Evolutionary conservation across 2,797 vertebrate genomes (phyloP).

Genomic region (Heliangelus exortis): DNA sequence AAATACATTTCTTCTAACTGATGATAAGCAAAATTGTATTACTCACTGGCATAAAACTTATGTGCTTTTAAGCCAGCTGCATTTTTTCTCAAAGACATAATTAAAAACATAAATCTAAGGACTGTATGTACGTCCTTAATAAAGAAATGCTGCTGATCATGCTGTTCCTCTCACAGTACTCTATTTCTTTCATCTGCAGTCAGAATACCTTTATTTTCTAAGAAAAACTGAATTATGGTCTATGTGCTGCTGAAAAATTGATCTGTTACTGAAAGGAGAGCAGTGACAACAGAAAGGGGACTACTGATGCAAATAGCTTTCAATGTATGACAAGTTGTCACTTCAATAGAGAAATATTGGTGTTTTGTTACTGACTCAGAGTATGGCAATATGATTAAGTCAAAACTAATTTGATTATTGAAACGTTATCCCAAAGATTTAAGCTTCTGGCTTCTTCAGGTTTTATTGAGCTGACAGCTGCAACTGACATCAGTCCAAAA

Average conservation of each 20-base stretch:
- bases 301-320: not conserved
- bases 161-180: not conserved
- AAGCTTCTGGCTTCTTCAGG: not conserved
- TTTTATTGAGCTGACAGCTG: not conserved
- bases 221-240: not conserved
- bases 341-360: not conserved
- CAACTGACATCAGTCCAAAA: not conserved
- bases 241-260: not conserved
- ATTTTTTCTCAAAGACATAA: not conserved
- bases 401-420: not conserved
- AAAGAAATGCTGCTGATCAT: not conserved
- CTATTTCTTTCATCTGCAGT: constrained; percentile 1
- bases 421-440: not conserved
- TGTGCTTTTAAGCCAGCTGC: not conserved
- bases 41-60: not conserved
- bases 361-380: rapidly evolving
- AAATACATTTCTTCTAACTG: not conserved
- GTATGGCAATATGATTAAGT: rapidly evolving
- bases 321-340: not conserved
- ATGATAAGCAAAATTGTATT: not conserved
- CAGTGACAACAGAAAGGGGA: not conserved
- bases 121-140: not conserved
- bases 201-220: not conserved
- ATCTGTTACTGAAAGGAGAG: not conserved
- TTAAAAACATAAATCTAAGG: not conserved